phyloP scores from a whole-genome alignment of 2,888 invertebrate genomes.

The Polia nebulosa region DNA sequence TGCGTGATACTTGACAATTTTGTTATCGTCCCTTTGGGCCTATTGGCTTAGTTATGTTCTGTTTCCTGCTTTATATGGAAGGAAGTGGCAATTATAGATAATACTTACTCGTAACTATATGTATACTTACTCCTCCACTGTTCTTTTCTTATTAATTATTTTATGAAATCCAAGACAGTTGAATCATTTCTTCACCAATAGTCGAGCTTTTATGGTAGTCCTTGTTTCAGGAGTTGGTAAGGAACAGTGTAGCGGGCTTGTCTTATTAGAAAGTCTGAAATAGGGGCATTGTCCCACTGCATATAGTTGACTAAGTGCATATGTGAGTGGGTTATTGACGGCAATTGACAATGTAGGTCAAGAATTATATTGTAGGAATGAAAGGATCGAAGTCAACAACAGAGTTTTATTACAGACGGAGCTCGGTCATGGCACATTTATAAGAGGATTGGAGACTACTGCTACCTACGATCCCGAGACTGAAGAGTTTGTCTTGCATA shows the following conservation, averaged over 20 bases:
- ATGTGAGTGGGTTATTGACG: neutral
- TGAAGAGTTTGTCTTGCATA: constrained; percentile 96
- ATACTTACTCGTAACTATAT: too few relatives aligned
- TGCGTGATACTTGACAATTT: neutral
- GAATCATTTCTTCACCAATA: neutral
- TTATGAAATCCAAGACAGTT: neutral
- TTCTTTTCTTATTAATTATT: neutral
- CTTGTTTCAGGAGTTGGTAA: neutral
- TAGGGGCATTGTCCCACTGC: neutral
- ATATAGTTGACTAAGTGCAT: neutral
- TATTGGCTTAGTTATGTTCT: neutral
- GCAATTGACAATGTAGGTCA: neutral
- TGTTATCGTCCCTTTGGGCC: neutral
- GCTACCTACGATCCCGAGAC: constrained; percentile 96
- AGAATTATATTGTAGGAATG: neutral
- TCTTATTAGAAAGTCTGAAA: neutral
- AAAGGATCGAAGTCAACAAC: constrained; percentile 12
- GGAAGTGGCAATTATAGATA: neutral
- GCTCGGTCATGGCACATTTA: constrained; percentile 98
- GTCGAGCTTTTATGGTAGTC: neutral
- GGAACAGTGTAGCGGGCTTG: neutral
- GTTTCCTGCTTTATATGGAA: neutral
- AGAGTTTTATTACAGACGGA: constrained; percentile 93
- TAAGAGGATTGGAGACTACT: constrained; percentile 97
- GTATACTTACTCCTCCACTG: neutral